These are phyloP conservation scores for Leptopterna dolabrata DNA, from an alignment of 2,888 invertebrate species.

Conservation along the genomic window DNA sequence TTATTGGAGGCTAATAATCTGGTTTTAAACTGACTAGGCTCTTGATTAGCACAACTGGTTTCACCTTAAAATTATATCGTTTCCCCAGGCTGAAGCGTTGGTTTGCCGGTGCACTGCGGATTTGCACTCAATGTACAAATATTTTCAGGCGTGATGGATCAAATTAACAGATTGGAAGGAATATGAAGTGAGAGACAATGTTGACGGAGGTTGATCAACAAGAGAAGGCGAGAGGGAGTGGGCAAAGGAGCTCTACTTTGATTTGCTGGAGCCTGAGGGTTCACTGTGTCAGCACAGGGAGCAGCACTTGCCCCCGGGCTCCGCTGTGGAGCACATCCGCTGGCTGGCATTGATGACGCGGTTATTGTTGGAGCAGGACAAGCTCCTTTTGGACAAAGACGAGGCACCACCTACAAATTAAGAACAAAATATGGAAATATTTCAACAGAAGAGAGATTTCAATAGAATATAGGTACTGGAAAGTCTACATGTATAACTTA, in stretches of 20 bases:
- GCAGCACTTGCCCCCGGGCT: conserved; percentile 69
- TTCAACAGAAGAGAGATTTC: background rate
- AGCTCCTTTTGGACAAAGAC: conserved; percentile 34
- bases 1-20: background rate
- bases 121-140: background rate
- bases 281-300: conserved; percentile 71
- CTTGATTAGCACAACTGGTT: no score
- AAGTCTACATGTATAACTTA: no score
- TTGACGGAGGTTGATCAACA: background rate
- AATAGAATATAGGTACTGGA: background rate
- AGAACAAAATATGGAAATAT: background rate
- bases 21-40: no score
- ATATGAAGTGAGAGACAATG: background rate
- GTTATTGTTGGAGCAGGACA: conserved; percentile 40
- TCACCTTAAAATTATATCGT: no score
- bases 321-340: conserved; percentile 8
- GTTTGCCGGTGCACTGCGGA: background rate
- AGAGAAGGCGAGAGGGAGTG: background rate
- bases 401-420: background rate
- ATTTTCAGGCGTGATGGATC: background rate
- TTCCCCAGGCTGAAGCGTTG: background rate
- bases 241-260: background rate
- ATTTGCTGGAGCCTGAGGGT: conserved; percentile 3
- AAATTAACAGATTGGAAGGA: background rate
- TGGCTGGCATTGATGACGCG: conserved; percentile 41